Percentiles rank a stretch among this genome's conserved stretches.
These are phyloP conservation scores for Thysanoteuthis rhombus DNA, from an alignment of 2,888 invertebrate genomes.

Conservation along the genomic window DNA sequence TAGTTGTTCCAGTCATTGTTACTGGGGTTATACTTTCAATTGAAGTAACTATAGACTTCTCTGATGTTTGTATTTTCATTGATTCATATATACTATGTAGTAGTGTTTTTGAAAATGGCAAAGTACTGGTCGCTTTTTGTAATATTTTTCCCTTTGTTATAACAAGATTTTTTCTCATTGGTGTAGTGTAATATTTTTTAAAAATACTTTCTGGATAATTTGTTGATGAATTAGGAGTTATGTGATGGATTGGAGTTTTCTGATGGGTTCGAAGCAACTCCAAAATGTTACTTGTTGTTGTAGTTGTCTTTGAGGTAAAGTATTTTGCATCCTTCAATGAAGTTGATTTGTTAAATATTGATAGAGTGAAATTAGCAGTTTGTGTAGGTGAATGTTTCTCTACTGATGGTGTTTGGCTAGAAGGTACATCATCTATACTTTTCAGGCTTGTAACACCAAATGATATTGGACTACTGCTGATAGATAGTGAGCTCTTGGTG, in stretches of 20 bases:
- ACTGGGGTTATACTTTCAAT: not conserved
- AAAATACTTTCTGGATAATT: not conserved
- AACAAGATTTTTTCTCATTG: not conserved
- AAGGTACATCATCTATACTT: not conserved
- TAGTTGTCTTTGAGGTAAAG: not conserved
- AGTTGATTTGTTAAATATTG: not conserved
- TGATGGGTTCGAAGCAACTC: too few species aligned
- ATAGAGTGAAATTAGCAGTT: not conserved
- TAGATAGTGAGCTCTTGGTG: not conserved
- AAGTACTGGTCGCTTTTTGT: not conserved
- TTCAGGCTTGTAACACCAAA: not conserved
- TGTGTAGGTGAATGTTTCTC: not conserved
- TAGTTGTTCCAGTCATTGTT: not conserved
- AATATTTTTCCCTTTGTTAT: not conserved
- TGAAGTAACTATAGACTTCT: not conserved
- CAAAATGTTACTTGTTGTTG: not conserved
- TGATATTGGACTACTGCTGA: not conserved
- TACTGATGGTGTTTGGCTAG: not conserved
- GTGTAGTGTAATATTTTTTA: not conserved
- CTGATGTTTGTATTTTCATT: not conserved
- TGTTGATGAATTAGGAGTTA: not conserved
- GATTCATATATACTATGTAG: not conserved
- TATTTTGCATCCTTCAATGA: not conserved
- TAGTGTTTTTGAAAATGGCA: not conserved
- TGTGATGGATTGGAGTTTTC: not conserved